Conservation (phyloP, 2,797 vertebrate species). For the Sciaenops ocellatus region DNA sequence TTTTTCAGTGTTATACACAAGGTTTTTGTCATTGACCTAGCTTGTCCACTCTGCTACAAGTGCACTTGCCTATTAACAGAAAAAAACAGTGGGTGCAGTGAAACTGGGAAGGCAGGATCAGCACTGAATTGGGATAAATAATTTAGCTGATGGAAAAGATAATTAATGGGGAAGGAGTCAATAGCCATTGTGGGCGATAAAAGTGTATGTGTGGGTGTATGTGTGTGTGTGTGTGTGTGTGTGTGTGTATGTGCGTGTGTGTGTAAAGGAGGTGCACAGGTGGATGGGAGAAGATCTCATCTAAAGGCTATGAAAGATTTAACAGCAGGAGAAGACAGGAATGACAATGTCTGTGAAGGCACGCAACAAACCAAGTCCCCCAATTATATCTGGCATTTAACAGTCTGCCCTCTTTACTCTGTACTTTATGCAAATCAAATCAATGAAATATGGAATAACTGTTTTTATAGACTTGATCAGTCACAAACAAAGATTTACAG, state of each 20-base stretch:
- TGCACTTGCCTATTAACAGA: conserved; percentile 57
- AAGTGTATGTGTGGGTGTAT: conserved; percentile 35
- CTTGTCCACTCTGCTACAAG: conserved; percentile 37
- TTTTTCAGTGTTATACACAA: conserved; percentile 39
- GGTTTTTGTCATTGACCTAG: conserved; percentile 55
- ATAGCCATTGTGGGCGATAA: conserved; percentile 66
- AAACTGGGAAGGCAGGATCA: conserved; percentile 71
- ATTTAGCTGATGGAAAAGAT: conserved; percentile 85
- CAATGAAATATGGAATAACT: conserved; percentile 50
- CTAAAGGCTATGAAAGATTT: conserved; percentile 85
- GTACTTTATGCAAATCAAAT: conserved; percentile 62
- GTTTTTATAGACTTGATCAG: conserved; percentile 59
- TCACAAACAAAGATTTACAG: conserved; percentile 34
- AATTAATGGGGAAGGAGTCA: conserved; percentile 83
- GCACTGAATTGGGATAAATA: conserved; percentile 82
- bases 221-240: conserved; percentile 28
- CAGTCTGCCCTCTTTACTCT: conserved; percentile 59
- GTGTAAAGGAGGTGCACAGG: conserved; percentile 74
- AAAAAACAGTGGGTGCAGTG: conserved; percentile 45
- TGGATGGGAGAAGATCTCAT: conserved; percentile 82
- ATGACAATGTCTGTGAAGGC: conserved; percentile 81
- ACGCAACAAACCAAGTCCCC: conserved; percentile 72
- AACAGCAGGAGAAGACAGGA: conserved; percentile 81
- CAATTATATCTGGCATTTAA: conserved; percentile 82
- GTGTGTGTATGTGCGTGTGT: conserved; percentile 37